Evolutionary conservation across 2,113 vertebrate species (phyloP), one percentile per base, ranked within the genome.

Genomic region (Telmatochromis sp.): DNA sequence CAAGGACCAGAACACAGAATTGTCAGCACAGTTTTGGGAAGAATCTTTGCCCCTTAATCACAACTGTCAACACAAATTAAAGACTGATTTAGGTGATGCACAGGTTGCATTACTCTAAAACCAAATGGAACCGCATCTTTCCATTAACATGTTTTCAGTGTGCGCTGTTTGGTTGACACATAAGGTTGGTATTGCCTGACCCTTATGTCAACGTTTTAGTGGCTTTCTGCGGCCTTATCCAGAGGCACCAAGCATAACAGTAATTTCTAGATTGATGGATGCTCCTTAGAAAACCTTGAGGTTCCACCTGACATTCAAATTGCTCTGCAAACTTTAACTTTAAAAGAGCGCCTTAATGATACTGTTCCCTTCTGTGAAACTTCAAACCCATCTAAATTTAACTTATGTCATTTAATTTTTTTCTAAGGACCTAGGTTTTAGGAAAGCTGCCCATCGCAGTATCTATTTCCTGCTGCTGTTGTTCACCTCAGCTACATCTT

Each of bases 401-500:
- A 28, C 14, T 73, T 47, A 47, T 2, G 58, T n/a, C 58, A 35
- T 63, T 35, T 7, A 12, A 35, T n/a, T 63, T n/a, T 35, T 65
- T 37, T 35, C 60, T 37, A 75, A 51, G 26, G 17, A 51, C 9
- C 23, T 75, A 28, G 71, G 23, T 75, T 75, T 75, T 31, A 19
- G 23, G 15, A 47, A 75, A 19, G 42, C 6, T 75, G 23, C 15
- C 23, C 42, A 31, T 75, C 1, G 7, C 40, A 75, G 21, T 28
- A 47, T 75, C 9, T 4, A 28, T 79, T 50, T 35, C 47, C 9
- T 35, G 23, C 13, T 78, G 47, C 21, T 42, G 40, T 5, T 2
- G 2, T 91, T 26, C 13, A 95, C 95, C 94, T 99, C 98, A 1
- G 98, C 98, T 83, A 99, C 98, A 1, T 99, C 98, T 89, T 99